A percentile compares a stretch with the other conserved stretches of the same genome.
Conservation (phyloP, 2,888 invertebrate genomes). For the Sinotaia quadrata region DNA sequence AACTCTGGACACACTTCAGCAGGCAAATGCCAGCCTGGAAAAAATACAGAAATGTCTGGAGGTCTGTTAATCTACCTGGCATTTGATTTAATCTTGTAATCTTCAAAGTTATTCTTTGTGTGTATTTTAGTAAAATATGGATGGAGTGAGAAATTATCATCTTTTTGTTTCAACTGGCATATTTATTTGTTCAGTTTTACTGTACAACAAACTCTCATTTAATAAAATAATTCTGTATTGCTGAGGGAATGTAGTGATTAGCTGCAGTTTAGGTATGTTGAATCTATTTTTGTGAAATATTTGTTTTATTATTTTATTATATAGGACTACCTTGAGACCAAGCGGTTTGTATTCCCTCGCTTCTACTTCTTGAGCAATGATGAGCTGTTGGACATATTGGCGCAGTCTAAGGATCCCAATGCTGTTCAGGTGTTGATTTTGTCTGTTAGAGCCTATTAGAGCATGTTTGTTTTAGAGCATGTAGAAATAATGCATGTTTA, state of each 20-base stretch:
- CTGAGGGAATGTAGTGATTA: background rate
- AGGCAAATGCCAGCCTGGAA: slow-evolving; percentile 68
- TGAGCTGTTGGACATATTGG: slow-evolving; percentile 71
- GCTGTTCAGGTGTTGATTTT: slow-evolving; percentile 72
- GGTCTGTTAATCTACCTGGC: too few relatives aligned
- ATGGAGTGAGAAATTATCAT: too few relatives aligned
- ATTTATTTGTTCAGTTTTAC: too few relatives aligned
- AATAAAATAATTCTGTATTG: background rate
- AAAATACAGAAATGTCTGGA: slow-evolving; percentile 72
- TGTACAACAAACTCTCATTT: too few relatives aligned
- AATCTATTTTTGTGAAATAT: background rate
- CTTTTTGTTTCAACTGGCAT: too few relatives aligned
- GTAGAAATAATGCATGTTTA: too few relatives aligned
- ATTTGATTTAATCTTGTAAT: too few relatives aligned
- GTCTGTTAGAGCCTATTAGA: too few relatives aligned
- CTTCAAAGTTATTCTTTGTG: too few relatives aligned
- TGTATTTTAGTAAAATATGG: too few relatives aligned
- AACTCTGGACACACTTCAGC: slow-evolving; percentile 68
- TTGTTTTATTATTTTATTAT: slow-evolving; percentile 22
- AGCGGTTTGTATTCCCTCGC: slow-evolving; percentile 71
- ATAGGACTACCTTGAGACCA: slow-evolving; percentile 72
- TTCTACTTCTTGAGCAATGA: slow-evolving; percentile 73
- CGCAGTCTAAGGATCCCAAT: slow-evolving; percentile 71
- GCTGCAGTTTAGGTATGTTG: background rate
- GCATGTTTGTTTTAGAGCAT: too few relatives aligned